These are phyloP conservation scores for Tapirus indicus DNA, from an alignment of 2,797 vertebrate genomes.

Conservation along the genomic window DNA sequence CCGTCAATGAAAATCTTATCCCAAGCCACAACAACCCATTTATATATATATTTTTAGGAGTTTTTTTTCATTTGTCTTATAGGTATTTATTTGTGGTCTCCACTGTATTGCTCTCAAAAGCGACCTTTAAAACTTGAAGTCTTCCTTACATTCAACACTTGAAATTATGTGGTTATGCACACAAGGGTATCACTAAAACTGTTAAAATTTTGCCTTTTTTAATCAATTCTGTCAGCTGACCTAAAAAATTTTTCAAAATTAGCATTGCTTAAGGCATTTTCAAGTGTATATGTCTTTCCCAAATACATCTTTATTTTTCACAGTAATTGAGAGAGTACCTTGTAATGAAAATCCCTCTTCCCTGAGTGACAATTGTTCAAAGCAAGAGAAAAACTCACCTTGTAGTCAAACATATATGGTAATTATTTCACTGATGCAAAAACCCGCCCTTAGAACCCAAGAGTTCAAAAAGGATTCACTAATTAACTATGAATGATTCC, in stretches of 20 bases:
- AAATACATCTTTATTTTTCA: slow-evolving; percentile 5
- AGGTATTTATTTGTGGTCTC: background rate
- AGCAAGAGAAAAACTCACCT: background rate
- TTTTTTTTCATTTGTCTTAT: background rate
- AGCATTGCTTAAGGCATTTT: background rate
- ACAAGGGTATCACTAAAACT: background rate
- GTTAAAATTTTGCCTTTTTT: background rate
- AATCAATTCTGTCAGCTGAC: background rate
- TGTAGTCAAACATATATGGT: background rate
- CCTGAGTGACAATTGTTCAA: background rate
- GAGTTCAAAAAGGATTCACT: background rate
- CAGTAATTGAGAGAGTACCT: background rate
- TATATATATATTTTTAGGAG: background rate
- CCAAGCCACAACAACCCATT: background rate
- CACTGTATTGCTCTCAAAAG: background rate
- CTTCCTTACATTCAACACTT: background rate
- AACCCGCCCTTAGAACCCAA: background rate
- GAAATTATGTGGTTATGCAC: background rate
- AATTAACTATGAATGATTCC: background rate
- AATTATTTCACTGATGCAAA: background rate
- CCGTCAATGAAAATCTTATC: background rate
- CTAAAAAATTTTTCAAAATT: background rate
- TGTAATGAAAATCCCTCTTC: background rate
- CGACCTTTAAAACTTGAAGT: background rate
- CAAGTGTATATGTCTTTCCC: background rate